These are phyloP conservation scores for Itoplectis maculator DNA, from an alignment of 2,888 invertebrate species.

Conservation along the genomic window DNA sequence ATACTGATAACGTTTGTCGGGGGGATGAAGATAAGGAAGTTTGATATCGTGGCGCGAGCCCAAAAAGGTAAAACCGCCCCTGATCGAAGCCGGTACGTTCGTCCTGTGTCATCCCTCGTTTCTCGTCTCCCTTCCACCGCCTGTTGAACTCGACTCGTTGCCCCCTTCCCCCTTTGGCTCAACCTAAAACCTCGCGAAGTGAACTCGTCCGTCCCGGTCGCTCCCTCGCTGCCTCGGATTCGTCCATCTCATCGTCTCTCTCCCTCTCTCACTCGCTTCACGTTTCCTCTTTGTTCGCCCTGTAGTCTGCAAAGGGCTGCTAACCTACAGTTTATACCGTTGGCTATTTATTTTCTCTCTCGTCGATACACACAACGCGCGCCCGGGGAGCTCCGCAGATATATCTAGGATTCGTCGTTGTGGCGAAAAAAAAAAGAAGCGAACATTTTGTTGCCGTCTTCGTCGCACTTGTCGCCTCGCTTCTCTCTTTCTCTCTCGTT, in stretches of 20 bases:
- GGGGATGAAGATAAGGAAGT: neutral
- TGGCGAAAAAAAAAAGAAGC: constrained; percentile 26
- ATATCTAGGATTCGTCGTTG: constrained; percentile 45
- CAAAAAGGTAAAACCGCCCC: constrained; percentile 27
- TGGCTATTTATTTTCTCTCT: constrained; percentile 38
- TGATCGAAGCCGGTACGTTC: constrained; percentile 58
- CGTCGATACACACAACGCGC: constrained; percentile 4
- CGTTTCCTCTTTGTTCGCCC: constrained; percentile 25
- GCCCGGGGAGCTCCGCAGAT: constrained; percentile 8
- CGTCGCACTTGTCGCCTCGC: neutral
- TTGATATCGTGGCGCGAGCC: neutral
- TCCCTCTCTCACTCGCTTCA: no score
- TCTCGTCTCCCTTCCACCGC: constrained; percentile 50
- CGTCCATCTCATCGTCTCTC: constrained; percentile 27
- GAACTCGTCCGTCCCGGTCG: constrained; percentile 45
- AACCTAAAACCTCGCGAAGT: constrained; percentile 39
- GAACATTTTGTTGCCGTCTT: constrained; percentile 28
- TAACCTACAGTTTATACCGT: constrained; percentile 56
- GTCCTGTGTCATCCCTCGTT: constrained; percentile 60
- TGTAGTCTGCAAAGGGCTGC: constrained; percentile 48
- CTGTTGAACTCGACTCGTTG: constrained; percentile 47
- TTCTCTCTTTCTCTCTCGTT: neutral
- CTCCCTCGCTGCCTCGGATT: constrained; percentile 30
- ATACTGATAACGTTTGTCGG: neutral
- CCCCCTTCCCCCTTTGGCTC: constrained; percentile 9